A percentile compares a stretch with the other conserved stretches of the same genome.
Evolutionary conservation across 2,797 vertebrate species (phyloP).

Genomic region (Malurus leucopterus): DNA sequence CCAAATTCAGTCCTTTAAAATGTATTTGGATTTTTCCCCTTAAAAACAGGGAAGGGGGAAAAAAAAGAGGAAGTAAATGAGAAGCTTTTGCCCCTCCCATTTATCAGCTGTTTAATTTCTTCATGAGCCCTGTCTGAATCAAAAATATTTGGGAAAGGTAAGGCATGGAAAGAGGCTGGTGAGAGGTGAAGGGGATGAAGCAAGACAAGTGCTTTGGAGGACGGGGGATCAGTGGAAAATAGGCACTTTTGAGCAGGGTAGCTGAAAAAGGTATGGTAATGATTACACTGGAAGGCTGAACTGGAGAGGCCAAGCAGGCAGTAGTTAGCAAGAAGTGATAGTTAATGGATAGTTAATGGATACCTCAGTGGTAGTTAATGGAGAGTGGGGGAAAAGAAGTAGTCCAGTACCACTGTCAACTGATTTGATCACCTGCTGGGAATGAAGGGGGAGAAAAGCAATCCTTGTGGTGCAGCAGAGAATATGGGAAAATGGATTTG

Average conservation of each 20-base stretch:
- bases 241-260: not conserved
- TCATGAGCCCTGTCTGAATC: not conserved
- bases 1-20: not conserved
- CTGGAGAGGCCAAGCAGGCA: not conserved
- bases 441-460: not conserved
- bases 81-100: not conserved
- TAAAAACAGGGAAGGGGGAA: fast-evolving
- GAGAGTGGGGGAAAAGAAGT: not conserved
- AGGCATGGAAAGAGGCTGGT: not conserved
- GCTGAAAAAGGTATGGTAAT: not conserved
- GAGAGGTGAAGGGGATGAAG: not conserved
- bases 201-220: not conserved
- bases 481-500: not conserved
- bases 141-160: not conserved
- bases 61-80: not conserved
- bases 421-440: not conserved
- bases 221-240: not conserved
- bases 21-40: not conserved
- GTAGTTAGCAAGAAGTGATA: not conserved
- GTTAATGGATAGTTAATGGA: not conserved
- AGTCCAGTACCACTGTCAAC: not conserved
- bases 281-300: not conserved
- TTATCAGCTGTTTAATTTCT: not conserved
- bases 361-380: not conserved
- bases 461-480: not conserved